These are phyloP conservation scores for Achatina immaculata DNA, from an alignment of 1,140 invertebrate genomes.

Conservation along the genomic window DNA sequence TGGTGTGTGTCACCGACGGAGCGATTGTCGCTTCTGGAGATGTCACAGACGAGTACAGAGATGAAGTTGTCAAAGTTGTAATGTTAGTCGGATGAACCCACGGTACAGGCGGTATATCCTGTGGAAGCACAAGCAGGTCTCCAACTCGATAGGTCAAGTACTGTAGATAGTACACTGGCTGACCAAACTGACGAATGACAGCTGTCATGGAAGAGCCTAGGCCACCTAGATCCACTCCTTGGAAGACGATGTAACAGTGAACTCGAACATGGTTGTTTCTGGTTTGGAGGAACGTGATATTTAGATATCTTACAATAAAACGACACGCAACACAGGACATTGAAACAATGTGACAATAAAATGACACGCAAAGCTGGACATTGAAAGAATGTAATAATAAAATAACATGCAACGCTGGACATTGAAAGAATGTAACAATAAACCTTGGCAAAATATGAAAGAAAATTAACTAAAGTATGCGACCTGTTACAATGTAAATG, in stretches of 20 bases:
- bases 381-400: too few relatives aligned
- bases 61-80: not conserved
- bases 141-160: slow-evolving; percentile 20
- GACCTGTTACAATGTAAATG: too few relatives aligned
- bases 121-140: slow-evolving; percentile 16
- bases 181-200: not conserved
- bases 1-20: not conserved
- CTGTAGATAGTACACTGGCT: not conserved
- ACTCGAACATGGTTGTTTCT: slow-evolving; percentile 22
- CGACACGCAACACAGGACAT: too few relatives aligned
- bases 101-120: not conserved
- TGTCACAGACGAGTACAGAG: not conserved
- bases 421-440: too few relatives aligned
- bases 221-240: not conserved
- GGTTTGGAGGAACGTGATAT: not conserved
- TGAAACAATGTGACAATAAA: too few relatives aligned
- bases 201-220: not conserved
- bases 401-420: too few relatives aligned
- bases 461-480: too few relatives aligned
- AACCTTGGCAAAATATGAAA: too few relatives aligned
- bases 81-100: slow-evolving; percentile 22
- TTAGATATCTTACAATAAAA: too few relatives aligned
- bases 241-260: slow-evolving; percentile 29
- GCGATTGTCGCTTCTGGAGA: not conserved
- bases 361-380: too few relatives aligned